Conservation (phyloP, 2,888 invertebrate genomes). For the Pasiphila rectangulata region DNA sequence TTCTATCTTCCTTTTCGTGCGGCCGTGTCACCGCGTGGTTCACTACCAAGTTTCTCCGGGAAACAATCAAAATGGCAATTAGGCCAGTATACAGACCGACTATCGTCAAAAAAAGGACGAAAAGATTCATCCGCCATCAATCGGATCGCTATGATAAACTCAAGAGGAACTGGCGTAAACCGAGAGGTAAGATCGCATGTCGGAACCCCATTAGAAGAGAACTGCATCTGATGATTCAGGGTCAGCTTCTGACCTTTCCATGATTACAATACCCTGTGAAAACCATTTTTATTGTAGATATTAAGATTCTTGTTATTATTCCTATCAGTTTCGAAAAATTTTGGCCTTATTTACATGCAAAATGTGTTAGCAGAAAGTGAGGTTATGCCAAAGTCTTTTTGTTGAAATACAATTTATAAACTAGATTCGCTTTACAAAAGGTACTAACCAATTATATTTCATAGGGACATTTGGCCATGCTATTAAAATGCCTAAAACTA, state of each 20-base stretch:
- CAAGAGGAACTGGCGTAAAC: conserved; percentile 99
- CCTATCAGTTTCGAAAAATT: neutral
- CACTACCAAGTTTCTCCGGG: conserved; percentile 63
- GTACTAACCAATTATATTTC: too few species aligned
- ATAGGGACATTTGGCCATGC: too few species aligned
- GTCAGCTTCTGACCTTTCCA: conserved; percentile 3
- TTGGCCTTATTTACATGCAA: conserved; percentile 1
- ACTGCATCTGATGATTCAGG: too few species aligned
- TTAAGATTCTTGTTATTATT: neutral
- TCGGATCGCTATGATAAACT: conserved; percentile 98
- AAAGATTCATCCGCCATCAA: conserved; percentile 99
- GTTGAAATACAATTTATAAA: too few species aligned
- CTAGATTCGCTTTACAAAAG: too few species aligned
- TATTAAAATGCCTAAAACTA: too few species aligned
- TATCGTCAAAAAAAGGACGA: conserved; percentile 98
- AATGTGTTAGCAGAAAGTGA: conserved; percentile 4
- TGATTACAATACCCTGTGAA: neutral
- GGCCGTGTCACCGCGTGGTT: conserved; percentile 81
- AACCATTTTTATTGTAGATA: neutral
- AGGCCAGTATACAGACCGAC: conserved; percentile 93
- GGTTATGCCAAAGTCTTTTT: conserved; percentile 9
- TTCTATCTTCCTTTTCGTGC: conserved; percentile 75
- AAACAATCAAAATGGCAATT: conserved; percentile 88
- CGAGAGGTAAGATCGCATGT: conserved; percentile 85
- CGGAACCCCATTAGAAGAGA: neutral